phyloP scores from a whole-genome alignment of 1,140 invertebrate species.

The Heliothis virescens region DNA sequence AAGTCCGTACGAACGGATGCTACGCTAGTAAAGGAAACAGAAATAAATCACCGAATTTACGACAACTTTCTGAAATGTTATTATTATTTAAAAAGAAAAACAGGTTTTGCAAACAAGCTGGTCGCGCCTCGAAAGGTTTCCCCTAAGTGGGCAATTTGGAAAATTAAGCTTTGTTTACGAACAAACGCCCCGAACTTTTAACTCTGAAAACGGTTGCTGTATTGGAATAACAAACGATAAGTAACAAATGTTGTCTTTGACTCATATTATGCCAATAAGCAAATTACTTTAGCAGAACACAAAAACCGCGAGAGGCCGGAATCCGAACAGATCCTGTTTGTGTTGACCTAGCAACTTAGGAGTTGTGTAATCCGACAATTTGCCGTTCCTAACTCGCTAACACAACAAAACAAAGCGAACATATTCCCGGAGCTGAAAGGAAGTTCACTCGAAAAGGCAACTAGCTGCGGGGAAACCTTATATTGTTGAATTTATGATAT shows the following conservation, averaged over 20 bases:
- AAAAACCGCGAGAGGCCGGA: constrained; percentile 64
- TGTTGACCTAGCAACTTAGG: constrained; percentile 82
- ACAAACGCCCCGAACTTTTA: constrained; percentile 61
- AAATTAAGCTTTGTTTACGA: constrained; percentile 61
- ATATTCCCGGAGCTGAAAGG: constrained; percentile 79
- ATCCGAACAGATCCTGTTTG: constrained; percentile 69
- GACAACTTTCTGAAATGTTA: constrained; percentile 74
- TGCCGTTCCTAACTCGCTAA: constrained; percentile 80
- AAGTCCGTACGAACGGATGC: constrained; percentile 74
- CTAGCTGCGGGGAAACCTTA: constrained; percentile 79
- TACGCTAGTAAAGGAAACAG: constrained; percentile 68
- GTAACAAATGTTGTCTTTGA: constrained; percentile 55
- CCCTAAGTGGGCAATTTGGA: constrained; percentile 63
- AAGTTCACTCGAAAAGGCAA: constrained; percentile 81
- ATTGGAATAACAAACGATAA: constrained; percentile 63
- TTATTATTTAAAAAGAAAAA: constrained; percentile 73
- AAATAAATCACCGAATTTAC: constrained; percentile 80
- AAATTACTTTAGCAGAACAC: constrained; percentile 67
- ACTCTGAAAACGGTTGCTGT: constrained; percentile 65
- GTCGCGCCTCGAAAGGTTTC: constrained; percentile 52
- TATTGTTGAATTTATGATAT: constrained; percentile 83
- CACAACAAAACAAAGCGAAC: constrained; percentile 81
- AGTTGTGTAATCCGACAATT: constrained; percentile 83
- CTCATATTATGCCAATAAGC: constrained; percentile 58
- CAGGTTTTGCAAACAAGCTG: constrained; percentile 52